Conservation (phyloP, 2,797 vertebrate species). For the Prunella strophiata region DNA sequence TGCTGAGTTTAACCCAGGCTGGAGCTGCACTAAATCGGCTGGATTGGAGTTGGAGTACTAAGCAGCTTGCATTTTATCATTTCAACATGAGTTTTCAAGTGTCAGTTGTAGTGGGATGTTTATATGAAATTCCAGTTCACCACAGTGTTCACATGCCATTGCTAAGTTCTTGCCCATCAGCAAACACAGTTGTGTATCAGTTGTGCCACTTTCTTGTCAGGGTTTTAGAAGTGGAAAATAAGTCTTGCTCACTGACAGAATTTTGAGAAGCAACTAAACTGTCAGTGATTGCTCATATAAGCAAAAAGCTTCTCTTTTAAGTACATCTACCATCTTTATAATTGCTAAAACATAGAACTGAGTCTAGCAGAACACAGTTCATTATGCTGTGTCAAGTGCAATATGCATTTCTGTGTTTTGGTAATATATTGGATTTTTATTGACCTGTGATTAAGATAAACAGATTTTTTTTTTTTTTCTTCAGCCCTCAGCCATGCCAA, state of each 20-base stretch:
- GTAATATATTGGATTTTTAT: background rate
- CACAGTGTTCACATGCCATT: background rate
- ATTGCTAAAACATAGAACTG: background rate
- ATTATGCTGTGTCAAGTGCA: background rate
- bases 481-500: background rate
- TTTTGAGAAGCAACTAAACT: background rate
- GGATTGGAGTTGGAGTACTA: background rate
- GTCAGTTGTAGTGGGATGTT: background rate
- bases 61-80: background rate
- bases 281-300: background rate
- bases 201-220: background rate
- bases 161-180: background rate
- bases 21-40: background rate
- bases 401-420: background rate
- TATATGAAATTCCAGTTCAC: background rate
- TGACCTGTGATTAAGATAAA: background rate
- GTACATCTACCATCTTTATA: background rate
- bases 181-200: background rate
- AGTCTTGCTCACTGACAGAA: background rate
- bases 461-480: background rate
- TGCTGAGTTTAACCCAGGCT: background rate
- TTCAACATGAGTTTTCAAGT: background rate
- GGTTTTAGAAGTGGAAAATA: background rate
- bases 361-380: background rate
- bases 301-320: background rate